A percentile compares a stretch with the other conserved stretches of the same genome.
phyloP scores from a whole-genome alignment of 92 coral and sea anemone species.

The Chrysogorgia sp. region DNA sequence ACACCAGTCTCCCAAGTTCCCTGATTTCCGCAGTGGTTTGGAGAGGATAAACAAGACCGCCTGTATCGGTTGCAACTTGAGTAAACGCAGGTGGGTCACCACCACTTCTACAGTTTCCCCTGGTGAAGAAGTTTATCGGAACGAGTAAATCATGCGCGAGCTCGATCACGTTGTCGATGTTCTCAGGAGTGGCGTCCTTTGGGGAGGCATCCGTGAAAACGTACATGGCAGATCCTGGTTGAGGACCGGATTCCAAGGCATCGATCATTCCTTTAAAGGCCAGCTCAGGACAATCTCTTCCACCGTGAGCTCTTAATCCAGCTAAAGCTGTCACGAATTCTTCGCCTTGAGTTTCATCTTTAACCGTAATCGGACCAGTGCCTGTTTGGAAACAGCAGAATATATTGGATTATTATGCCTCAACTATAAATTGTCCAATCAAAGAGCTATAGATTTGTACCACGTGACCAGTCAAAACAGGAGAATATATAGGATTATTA shows the following conservation, averaged over 20 bases:
- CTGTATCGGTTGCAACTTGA: constrained; percentile 60
- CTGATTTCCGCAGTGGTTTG: constrained; percentile 45
- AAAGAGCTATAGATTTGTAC: too few species aligned
- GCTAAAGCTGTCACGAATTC: constrained; percentile 57
- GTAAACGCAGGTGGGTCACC: constrained; percentile 19
- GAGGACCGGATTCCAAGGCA: constrained; percentile 64
- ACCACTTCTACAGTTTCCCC: constrained; percentile 26
- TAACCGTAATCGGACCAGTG: constrained; percentile 60
- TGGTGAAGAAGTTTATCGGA: constrained; percentile 73
- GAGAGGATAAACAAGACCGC: constrained; percentile 69
- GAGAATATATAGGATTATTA: too few species aligned
- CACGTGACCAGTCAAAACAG: too few species aligned
- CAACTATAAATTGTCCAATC: too few species aligned
- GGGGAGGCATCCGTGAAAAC: constrained; percentile 89
- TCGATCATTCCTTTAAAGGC: constrained; percentile 75
- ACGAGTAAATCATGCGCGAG: constrained; percentile 44
- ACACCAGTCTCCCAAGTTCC: constrained; percentile 56
- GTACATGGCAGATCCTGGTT: constrained; percentile 70
- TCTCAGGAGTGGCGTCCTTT: constrained; percentile 56
- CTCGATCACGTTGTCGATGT: constrained; percentile 33
- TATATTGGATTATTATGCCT: too few species aligned
- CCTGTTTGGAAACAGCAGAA: constrained; percentile 8
- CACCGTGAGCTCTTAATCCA: constrained; percentile 62
- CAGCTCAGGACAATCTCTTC: constrained; percentile 80
- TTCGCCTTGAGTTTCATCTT: constrained; percentile 3